A percentile compares a stretch with the other conserved stretches of the same genome.
These are phyloP conservation scores for Gulo gulo DNA, from an alignment of 2,113 vertebrate genomes.

Conservation along the genomic window DNA sequence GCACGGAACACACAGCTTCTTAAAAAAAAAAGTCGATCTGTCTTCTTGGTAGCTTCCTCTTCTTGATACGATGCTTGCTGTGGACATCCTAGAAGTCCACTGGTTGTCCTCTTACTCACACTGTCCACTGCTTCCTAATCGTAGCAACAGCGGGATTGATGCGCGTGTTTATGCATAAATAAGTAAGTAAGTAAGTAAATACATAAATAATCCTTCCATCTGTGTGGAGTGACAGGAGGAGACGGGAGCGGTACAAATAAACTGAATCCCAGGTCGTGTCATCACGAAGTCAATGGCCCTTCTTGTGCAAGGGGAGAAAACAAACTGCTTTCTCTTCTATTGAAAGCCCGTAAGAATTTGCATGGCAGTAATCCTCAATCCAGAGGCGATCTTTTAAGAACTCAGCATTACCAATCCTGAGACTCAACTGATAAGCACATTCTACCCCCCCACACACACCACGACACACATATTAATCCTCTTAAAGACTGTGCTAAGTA, in stretches of 20 bases:
- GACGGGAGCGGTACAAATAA: conserved; percentile 65
- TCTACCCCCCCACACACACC: conserved; percentile 33
- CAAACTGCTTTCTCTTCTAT: conserved; percentile 81
- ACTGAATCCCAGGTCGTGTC: conserved; percentile 76
- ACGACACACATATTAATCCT: conserved; percentile 77
- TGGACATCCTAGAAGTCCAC: conserved; percentile 36
- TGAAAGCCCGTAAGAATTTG: conserved; percentile 76
- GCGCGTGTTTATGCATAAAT: conserved; percentile 63
- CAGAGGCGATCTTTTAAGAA: conserved; percentile 85
- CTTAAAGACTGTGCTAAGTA: conserved; percentile 84
- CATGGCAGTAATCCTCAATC: conserved; percentile 79
- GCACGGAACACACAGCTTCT: not conserved
- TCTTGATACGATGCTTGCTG: not conserved
- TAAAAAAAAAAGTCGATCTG: not conserved
- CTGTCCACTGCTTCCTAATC: conserved; percentile 69
- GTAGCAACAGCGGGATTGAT: conserved; percentile 62
- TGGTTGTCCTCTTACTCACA: conserved; percentile 51
- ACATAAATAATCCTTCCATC: not conserved
- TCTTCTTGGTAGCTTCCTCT: not conserved
- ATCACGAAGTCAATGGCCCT: conserved; percentile 83
- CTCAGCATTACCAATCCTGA: conserved; percentile 80
- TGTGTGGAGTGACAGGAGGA: conserved; percentile 56
- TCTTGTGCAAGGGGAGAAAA: conserved; percentile 72
- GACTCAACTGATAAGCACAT: conserved; percentile 84
- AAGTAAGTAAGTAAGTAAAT: conserved; percentile 45